Conservation (phyloP, 2,113 vertebrate species). For the Taxidea taxus region DNA sequence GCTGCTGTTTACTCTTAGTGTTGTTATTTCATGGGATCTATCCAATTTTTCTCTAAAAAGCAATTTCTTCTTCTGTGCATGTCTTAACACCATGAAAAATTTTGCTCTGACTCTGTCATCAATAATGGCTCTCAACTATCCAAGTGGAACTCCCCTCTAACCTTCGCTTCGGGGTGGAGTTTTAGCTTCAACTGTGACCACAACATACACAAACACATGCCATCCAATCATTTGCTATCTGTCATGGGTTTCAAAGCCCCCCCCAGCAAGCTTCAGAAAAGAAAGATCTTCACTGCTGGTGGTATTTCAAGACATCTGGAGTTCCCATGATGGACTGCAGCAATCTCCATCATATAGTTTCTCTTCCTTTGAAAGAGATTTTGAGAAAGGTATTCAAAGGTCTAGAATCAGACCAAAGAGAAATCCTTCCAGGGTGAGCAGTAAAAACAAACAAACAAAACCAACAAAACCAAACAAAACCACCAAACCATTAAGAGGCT, state of each 20-base stretch:
- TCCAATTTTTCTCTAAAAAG: neutral
- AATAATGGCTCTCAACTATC: neutral
- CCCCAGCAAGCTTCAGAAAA: conserved; percentile 23
- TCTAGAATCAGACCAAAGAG: conserved; percentile 3
- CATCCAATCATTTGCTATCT: neutral
- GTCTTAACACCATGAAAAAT: conserved; percentile 3
- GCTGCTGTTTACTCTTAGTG: neutral
- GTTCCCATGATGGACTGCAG: neutral
- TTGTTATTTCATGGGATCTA: neutral
- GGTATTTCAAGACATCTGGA: neutral
- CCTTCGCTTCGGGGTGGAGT: neutral
- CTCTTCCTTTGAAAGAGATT: conserved; percentile 39
- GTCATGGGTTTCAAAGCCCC: neutral
- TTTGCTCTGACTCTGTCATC: neutral
- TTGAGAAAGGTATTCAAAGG: neutral
- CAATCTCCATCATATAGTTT: neutral
- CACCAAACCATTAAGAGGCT: neutral
- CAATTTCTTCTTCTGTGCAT: neutral
- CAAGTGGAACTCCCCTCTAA: conserved; percentile 22
- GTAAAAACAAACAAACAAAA: neutral
- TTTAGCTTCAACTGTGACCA: conserved; percentile 9
- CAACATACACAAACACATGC: neutral
- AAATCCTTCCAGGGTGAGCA: neutral
- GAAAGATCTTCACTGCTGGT: neutral
- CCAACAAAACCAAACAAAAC: neutral